phyloP scores from a whole-genome alignment of 2,113 vertebrate genomes.

The Scomber japonicus region DNA sequence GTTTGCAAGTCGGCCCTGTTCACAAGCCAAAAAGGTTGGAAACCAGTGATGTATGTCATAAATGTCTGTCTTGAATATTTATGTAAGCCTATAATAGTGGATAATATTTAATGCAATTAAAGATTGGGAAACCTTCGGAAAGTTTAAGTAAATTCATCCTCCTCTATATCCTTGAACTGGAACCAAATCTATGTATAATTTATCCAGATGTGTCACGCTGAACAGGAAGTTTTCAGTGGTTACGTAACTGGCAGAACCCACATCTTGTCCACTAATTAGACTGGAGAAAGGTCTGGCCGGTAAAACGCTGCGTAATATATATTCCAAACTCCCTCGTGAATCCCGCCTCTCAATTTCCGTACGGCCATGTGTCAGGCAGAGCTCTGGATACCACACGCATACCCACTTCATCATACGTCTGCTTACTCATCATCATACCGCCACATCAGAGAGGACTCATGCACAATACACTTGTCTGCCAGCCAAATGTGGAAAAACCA shows the following conservation, averaged over 20 bases:
- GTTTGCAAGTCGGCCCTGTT: background rate
- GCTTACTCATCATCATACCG: conserved; percentile 72
- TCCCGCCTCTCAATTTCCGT: conserved; percentile 32
- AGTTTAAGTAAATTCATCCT: conserved; percentile 36
- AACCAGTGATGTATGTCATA: background rate
- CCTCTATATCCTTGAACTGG: conserved; percentile 21
- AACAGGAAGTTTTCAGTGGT: conserved; percentile 65
- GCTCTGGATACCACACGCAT: conserved; percentile 69
- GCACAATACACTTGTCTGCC: conserved; percentile 74
- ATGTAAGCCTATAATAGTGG: too few relatives aligned
- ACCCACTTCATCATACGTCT: conserved; percentile 63
- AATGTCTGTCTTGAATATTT: background rate
- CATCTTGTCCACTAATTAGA: conserved; percentile 74
- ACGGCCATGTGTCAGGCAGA: conserved; percentile 71
- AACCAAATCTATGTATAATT: conserved; percentile 44
- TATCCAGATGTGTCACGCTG: conserved; percentile 50
- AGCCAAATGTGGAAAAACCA: conserved; percentile 76
- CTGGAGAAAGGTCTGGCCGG: conserved; percentile 52
- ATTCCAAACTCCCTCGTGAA: conserved; percentile 55
- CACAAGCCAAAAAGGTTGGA: too few relatives aligned
- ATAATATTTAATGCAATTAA: conserved; percentile 8
- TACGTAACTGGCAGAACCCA: conserved; percentile 66
- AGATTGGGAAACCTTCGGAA: conserved; percentile 17
- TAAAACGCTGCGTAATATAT: conserved; percentile 68
- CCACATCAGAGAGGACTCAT: conserved; percentile 76